Evolutionary conservation across 1,140 invertebrate species (phyloP), one percentile per base, ranked within the genome.

Genomic region (Hylaeus anthracinus): DNA sequence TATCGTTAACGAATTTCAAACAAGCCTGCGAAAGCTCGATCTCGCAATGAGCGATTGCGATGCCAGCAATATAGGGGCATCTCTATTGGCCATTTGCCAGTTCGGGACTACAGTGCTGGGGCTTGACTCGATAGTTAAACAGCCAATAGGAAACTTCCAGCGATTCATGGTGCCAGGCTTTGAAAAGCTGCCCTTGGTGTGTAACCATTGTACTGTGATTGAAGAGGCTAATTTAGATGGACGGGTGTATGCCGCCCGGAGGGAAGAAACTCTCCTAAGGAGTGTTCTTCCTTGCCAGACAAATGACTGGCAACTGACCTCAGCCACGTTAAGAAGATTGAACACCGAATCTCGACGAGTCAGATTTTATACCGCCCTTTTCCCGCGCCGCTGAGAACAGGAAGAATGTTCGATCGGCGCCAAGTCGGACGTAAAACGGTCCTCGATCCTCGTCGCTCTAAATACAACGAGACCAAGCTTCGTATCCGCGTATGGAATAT

Each of bases 221-320:
- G 85, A 87, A 84, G 72, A 87, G 84, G 81, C 81, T 87, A 83
- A 87, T 87, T 87, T 86, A 83, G 81, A 86, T 86, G 81, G 80
- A 86, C 85, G 83, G 63, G 85, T 56, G 74, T 75, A 66, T 60
- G 79, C 71, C 41, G 55, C 41, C 67, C 74, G 10, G 75, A 41
- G 82, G 74, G 41, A 79, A 71, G 79, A 72, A 72, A 65, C 80
- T 82, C 73, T 81, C 71, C 79, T 56, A 61, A 84, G 79, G 83
- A 85, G 79, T 58, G 79, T 69, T 75, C 74, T 58, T 56, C 61
- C 39, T 60, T 64, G 75, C 63, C 83, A 85, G 83, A 86, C 84
- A 82, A 85, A 86, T 86, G 83, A 82, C 71, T 79, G 84, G 79
- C 83, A 76, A 85, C 80, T 82, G 85, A 86, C 80, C 83, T 79